Evolutionary conservation across 1,140 invertebrate genomes (phyloP), one percentile per base, ranked within the genome.

Genomic region (Procambarus virginalis): DNA sequence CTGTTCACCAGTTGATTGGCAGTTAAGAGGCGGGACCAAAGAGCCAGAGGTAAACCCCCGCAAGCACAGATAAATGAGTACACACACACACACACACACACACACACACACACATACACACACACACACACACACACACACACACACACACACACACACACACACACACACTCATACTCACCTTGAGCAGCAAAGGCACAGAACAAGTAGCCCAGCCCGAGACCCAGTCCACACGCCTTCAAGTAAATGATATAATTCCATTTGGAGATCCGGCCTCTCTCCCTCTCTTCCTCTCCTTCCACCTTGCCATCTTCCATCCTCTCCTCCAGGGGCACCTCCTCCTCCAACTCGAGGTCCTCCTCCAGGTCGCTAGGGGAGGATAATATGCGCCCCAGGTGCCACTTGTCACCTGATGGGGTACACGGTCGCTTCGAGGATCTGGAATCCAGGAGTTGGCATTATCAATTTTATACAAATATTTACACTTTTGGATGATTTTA

Each of bases 211-310:
- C 95, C 77, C 84, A 94, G 55, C 22, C 93, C 95, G 84, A 95
- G 93, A 64, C 94, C 91, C 78, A 95, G 92, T 1, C 96, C 96
- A 92, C 96, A 96, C 22, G 96, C 95, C 81, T 94, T 94, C 86
- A 96, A 93, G 92, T 97, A 97, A 55, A 95, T 93, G 76, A 95
- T 91, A 93, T 96, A 97, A 78, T 96, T 95, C 91, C 94, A 94
- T 87, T 93, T 93, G 34, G 95, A 95, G 90, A 96, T 96, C 92
- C 95, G 94, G 1, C 96, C 96, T 92, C 95, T 95, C 92, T 96
- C 95, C 91, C 95, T 93, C 92, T 96, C 95, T 91, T 95, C 95
- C 76, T 95, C 94, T 86, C 93, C 92, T 5, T 94, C 93, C 60
- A 94, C 86, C 78, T 93, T 93, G 9, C 93, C 93, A 88, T 90